These are phyloP conservation scores for Camelus bactrianus DNA, from an alignment of 2,113 vertebrate genomes.

Conservation along the genomic window DNA sequence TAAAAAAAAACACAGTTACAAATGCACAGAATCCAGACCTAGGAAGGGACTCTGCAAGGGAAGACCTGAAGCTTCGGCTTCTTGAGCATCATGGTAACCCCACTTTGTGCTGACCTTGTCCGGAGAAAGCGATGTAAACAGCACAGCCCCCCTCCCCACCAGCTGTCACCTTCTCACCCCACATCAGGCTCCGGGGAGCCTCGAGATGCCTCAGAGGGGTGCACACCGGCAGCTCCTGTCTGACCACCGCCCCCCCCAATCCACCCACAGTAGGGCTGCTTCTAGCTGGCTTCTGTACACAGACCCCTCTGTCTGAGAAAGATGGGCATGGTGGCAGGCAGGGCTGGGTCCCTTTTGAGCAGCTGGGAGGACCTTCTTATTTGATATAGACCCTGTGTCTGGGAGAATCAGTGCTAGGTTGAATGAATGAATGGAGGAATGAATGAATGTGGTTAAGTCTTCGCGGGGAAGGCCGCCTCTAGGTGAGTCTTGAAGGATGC, in stretches of 20 bases:
- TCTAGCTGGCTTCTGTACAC: not conserved
- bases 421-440: too few relatives aligned
- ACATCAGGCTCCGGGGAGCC: not conserved
- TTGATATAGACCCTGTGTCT: not conserved
- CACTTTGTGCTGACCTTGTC: too few relatives aligned
- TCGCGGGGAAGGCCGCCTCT: not conserved
- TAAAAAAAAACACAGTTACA: not conserved
- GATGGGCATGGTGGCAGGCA: not conserved
- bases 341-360: not conserved
- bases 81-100: not conserved
- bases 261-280: not conserved
- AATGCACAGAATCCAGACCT: not conserved
- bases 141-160: not conserved
- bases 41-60: not conserved
- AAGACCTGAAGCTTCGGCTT: not conserved
- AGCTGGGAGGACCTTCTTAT: not conserved
- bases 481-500: not conserved
- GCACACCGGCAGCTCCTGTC: not conserved
- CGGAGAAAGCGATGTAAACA: accelerated
- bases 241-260: not conserved
- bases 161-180: not conserved
- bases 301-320: not conserved
- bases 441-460: not conserved
- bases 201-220: not conserved
- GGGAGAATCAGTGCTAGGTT: not conserved